Evolutionary conservation across 1,140 invertebrate genomes (phyloP).

Genomic region (Caerostris darwini): DNA sequence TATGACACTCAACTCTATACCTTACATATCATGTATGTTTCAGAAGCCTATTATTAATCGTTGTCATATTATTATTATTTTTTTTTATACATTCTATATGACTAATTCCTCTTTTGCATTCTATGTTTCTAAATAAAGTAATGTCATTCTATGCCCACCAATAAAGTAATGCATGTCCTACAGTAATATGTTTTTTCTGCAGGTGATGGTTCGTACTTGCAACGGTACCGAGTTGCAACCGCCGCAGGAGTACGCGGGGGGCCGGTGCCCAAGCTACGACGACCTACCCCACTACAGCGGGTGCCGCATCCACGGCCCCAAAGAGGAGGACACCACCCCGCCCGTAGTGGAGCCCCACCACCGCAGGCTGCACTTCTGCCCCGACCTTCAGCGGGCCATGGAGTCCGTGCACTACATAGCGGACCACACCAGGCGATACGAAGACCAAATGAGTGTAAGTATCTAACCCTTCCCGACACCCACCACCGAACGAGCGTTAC

Average conservation of each 20-base stretch:
- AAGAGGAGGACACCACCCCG: slow-evolving; percentile 16
- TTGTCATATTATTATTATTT: no score
- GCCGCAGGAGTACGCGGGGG: slow-evolving; percentile 41
- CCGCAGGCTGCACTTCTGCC: slow-evolving; percentile 76
- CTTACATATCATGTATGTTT: no score
- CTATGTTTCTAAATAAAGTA: no score
- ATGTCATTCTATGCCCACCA: no score
- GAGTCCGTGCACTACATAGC: slow-evolving; percentile 78
- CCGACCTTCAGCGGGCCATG: slow-evolving; percentile 76
- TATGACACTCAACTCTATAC: no score
- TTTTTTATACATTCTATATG: no score
- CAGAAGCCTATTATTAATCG: no score
- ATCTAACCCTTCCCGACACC: not conserved
- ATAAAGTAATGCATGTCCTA: no score
- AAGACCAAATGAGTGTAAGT: slow-evolving; percentile 78
- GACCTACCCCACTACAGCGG: slow-evolving; percentile 69
- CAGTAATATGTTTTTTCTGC: not conserved
- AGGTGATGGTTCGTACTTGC: slow-evolving; percentile 78
- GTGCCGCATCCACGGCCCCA: slow-evolving; percentile 72
- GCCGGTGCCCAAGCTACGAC: slow-evolving; percentile 74
- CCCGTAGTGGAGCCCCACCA: not conserved
- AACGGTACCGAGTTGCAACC: slow-evolving; percentile 77
- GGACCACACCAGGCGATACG: slow-evolving; percentile 76
- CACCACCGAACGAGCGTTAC: not conserved
- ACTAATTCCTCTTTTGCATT: no score